A percentile compares a stretch with the other conserved stretches of the same genome.
Conservation (phyloP, 2,888 invertebrate genomes). For the Cetonia aurata region DNA sequence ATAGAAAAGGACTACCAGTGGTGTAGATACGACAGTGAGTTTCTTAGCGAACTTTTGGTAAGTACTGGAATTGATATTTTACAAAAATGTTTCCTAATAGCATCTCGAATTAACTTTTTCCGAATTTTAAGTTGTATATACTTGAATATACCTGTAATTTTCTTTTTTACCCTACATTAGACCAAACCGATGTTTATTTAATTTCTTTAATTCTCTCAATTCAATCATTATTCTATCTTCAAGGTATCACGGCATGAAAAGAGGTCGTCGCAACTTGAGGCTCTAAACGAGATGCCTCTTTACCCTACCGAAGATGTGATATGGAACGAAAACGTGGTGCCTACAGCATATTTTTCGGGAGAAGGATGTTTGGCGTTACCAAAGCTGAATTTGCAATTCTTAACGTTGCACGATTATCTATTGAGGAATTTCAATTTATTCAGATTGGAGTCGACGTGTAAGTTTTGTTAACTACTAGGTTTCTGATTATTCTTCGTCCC, state of each 20-base stretch:
- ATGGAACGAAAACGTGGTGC: slow-evolving; percentile 99
- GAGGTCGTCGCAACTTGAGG: slow-evolving; percentile 91
- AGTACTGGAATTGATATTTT: slow-evolving; percentile 56
- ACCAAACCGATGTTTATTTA: too few relatives aligned
- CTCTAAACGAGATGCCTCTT: slow-evolving; percentile 96
- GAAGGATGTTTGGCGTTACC: slow-evolving; percentile 96
- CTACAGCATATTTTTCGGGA: slow-evolving; percentile 96
- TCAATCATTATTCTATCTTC: slow-evolving; percentile 35
- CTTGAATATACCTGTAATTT: too few relatives aligned
- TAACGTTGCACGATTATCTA: slow-evolving; percentile 98
- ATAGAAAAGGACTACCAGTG: slow-evolving; percentile 78
- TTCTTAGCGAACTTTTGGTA: slow-evolving; percentile 89
- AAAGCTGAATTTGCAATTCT: slow-evolving; percentile 97
- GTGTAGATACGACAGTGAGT: slow-evolving; percentile 84
- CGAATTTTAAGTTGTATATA: too few relatives aligned
- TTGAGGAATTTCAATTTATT: slow-evolving; percentile 98
- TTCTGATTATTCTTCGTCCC: too few relatives aligned
- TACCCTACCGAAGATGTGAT: slow-evolving; percentile 98
- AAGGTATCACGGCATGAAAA: slow-evolving; percentile 88
- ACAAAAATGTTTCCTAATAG: neutral
- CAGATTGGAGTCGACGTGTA: slow-evolving; percentile 96
- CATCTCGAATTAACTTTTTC: too few relatives aligned
- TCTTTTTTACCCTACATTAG: too few relatives aligned
- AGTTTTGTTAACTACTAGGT: slow-evolving; percentile 63
- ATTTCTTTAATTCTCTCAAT: neutral